Percentiles rank a stretch among this genome's conserved stretches.
These are phyloP conservation scores for Leptinotarsa tumamoca DNA, from an alignment of 2,888 invertebrate species.

Conservation along the genomic window DNA sequence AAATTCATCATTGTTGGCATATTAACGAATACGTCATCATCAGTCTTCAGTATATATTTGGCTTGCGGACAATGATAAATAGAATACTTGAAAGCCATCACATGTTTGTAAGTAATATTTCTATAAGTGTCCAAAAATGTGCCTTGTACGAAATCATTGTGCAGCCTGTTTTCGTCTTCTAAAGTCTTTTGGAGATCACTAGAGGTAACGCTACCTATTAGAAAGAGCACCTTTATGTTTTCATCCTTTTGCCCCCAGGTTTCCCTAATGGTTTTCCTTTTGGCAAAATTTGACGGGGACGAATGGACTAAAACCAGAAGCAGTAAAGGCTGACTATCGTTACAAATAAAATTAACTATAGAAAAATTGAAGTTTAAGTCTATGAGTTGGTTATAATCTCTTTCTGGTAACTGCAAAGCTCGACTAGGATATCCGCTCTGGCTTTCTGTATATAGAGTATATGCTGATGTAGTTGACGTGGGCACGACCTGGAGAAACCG, in stretches of 20 bases:
- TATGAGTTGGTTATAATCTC: slow-evolving; percentile 52
- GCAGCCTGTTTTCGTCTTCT: slow-evolving; percentile 69
- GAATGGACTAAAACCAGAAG: slow-evolving; percentile 77
- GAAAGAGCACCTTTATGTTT: slow-evolving; percentile 73
- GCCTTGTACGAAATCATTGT: slow-evolving; percentile 82
- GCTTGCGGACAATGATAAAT: slow-evolving; percentile 77
- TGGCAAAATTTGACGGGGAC: slow-evolving; percentile 74
- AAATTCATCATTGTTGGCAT: slow-evolving; percentile 73
- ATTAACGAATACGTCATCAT: slow-evolving; percentile 84
- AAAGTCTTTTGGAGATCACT: slow-evolving; percentile 57
- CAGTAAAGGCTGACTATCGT: slow-evolving; percentile 56
- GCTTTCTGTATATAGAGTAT: slow-evolving; percentile 52
- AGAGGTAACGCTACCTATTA: slow-evolving; percentile 72
- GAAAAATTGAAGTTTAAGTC: slow-evolving; percentile 50
- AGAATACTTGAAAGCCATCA: slow-evolving; percentile 85
- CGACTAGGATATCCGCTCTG: slow-evolving; percentile 50
- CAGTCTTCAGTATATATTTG: slow-evolving; percentile 77
- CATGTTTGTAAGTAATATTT: slow-evolving; percentile 88
- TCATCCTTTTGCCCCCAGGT: slow-evolving; percentile 78
- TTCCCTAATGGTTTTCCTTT: slow-evolving; percentile 76
- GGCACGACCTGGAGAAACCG: slow-evolving; percentile 18
- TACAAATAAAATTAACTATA: slow-evolving; percentile 48
- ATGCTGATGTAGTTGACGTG: slow-evolving; percentile 37
- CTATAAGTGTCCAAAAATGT: slow-evolving; percentile 81
- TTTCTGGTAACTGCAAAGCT: slow-evolving; percentile 39